phyloP scores from a whole-genome alignment of 2,113 vertebrate species.

The Clinocottus analis region DNA sequence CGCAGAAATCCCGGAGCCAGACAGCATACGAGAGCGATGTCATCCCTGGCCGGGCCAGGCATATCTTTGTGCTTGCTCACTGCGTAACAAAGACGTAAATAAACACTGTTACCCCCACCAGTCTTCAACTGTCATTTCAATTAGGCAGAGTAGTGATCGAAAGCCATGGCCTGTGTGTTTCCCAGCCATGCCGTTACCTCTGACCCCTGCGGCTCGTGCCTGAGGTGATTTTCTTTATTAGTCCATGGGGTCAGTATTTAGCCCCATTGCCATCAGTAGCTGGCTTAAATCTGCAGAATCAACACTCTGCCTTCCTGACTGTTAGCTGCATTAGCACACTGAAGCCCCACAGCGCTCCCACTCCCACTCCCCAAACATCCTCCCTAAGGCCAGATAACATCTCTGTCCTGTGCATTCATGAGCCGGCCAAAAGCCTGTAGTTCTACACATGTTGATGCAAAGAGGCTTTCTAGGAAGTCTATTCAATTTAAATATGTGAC shows the following conservation, averaged over 20 bases:
- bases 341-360: conserved; percentile 80
- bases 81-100: conserved; percentile 89
- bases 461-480: conserved; percentile 60
- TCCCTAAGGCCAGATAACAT: conserved; percentile 78
- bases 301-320: conserved; percentile 89
- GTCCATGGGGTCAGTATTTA: conserved; percentile 75
- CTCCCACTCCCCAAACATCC: conserved; percentile 80
- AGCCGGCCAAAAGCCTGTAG: conserved; percentile 48
- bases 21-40: conserved; percentile 85
- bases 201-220: conserved; percentile 73
- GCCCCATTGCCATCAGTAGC: conserved; percentile 73
- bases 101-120: conserved; percentile 83
- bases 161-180: conserved; percentile 67
- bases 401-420: conserved; percentile 73
- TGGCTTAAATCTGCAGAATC: conserved; percentile 85
- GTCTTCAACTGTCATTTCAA: conserved; percentile 90
- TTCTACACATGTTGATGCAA: conserved; percentile 36
- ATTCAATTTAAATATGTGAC: conserved; percentile 42
- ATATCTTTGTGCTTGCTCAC: conserved; percentile 90
- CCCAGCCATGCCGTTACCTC: conserved; percentile 82
- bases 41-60: conserved; percentile 79
- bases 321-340: conserved; percentile 87
- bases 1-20: conserved; percentile 86
- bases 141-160: conserved; percentile 82
- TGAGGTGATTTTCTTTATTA: conserved; percentile 81